Evolutionary conservation across 2,113 vertebrate species (phyloP), one percentile per base, ranked within the genome.

Genomic region (Lasiurus cinereus): DNA sequence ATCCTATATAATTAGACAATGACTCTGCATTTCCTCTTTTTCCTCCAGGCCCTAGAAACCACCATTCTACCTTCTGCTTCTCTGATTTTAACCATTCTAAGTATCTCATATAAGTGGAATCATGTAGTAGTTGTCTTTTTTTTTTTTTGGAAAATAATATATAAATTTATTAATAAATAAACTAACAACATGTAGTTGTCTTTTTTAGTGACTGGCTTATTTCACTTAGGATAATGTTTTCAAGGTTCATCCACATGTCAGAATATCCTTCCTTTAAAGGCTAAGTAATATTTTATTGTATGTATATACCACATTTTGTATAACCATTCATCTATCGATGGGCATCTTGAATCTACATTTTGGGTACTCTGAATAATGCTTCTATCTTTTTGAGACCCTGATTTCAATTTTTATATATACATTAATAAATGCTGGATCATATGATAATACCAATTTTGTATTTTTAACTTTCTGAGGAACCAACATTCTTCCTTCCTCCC

Each of bases 191-290:
- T n/a, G 18, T 67, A 54, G 48, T 50, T 69, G 13, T 22, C 31
- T 79, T 54, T 79, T 79, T 90, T 39, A 50, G 74, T 79, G 88
- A 79, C 74, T 79, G 74, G 33, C 59, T 69, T 79, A 78, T 90
- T 90, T 69, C 12, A 43, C 33, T 54, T 39, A n/a, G 46, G 46
- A 39, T 39, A 66, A 54, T 52, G 46, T 79, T 66, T 67, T 79
- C 24, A 67, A 50, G 62, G 46, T 54, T 52, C n/a, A 39, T 54
- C 62, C 33, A 79, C 31, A 21, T 21, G 5, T 43, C 16, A 89
- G 73, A 67, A 31, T 52, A 31, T 21, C 48, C 33, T 67, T 46
- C n/a, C 24, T 39, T 54, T 52, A 52, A 29, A 89, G n/a, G 24
- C 43, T 67, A 36, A 78, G 13, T 67, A 22, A 39, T 78, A 89